Percentiles rank a stretch among this genome's conserved stretches.
Conservation (phyloP, 2,888 invertebrate species). For the Sabatieria punctata region DNA sequence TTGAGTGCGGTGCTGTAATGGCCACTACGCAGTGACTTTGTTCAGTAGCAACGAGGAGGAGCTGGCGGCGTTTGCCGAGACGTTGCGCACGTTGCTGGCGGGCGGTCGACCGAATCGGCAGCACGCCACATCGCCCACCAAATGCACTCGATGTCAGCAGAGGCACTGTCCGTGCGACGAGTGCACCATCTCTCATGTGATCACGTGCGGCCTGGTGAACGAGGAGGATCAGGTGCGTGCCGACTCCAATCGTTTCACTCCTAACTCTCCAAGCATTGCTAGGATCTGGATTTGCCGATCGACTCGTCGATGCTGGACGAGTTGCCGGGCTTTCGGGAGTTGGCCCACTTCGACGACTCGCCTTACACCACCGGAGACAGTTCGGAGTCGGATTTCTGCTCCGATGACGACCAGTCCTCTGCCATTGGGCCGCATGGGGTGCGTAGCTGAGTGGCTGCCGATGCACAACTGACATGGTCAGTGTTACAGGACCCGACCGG, state of each 20-base stretch:
- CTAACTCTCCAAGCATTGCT: background rate
- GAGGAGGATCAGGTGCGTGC: conserved; percentile 1
- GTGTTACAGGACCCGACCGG: background rate
- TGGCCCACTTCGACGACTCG: background rate
- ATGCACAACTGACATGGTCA: background rate
- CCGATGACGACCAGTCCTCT: background rate
- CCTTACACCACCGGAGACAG: background rate
- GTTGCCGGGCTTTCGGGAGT: conserved; percentile 1
- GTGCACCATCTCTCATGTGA: conserved; percentile 34
- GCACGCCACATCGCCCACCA: background rate
- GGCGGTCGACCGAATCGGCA: background rate
- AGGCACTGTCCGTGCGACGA: conserved; percentile 35
- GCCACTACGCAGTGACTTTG: no score
- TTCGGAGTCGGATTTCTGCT: background rate
- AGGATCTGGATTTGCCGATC: conserved; percentile 3
- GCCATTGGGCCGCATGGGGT: background rate
- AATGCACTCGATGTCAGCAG: conserved; percentile 6
- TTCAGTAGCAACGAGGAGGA: conserved; percentile 5
- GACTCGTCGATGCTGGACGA: conserved; percentile 4
- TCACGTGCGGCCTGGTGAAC: conserved; percentile 32
- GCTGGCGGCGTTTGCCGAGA: conserved; percentile 6
- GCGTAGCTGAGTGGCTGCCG: background rate
- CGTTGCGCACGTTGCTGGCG: conserved; percentile 1
- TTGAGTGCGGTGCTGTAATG: no score
- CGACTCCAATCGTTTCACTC: no score